A percentile compares a stretch with the other conserved stretches of the same genome.
These are phyloP conservation scores for Cryptops parisi DNA, from an alignment of 2,888 invertebrate species.

Conservation along the genomic window DNA sequence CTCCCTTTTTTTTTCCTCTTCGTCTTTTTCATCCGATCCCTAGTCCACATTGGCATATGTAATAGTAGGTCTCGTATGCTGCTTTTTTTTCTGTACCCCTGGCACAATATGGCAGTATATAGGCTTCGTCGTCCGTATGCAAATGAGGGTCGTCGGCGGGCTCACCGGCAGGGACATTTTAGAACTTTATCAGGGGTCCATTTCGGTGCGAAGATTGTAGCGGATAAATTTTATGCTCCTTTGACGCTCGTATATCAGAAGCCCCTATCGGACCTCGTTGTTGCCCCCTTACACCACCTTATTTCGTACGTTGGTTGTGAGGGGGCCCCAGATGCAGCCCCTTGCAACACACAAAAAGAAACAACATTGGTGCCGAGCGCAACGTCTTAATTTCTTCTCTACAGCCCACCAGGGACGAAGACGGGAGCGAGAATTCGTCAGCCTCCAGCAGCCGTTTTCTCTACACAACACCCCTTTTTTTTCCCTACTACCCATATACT, in stretches of 20 bases:
- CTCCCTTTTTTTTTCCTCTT: too few relatives aligned
- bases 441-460: not conserved
- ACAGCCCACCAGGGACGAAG: conserved; percentile 8
- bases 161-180: conserved; percentile 1
- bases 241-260: conserved; percentile 3
- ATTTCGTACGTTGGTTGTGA: not conserved
- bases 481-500: too few relatives aligned
- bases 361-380: not conserved
- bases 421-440: not conserved
- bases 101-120: too few relatives aligned
- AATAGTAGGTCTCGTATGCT: too few relatives aligned
- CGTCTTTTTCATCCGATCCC: too few relatives aligned
- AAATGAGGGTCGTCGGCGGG: not conserved
- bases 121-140: conserved; percentile 2
- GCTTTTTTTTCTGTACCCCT: too few relatives aligned
- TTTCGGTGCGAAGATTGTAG: conserved; percentile 9
- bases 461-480: too few relatives aligned
- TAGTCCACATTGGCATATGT: too few relatives aligned
- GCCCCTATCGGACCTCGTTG: not conserved
- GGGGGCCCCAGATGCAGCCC: not conserved
- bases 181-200: conserved; percentile 7
- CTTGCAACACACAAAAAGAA: too few relatives aligned
- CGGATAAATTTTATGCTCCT: conserved; percentile 12
- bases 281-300: not conserved
- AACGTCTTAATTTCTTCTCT: conserved; percentile 9